Evolutionary conservation across 2,797 vertebrate genomes (phyloP).

Genomic region (Tachyglossus aculeatus): DNA sequence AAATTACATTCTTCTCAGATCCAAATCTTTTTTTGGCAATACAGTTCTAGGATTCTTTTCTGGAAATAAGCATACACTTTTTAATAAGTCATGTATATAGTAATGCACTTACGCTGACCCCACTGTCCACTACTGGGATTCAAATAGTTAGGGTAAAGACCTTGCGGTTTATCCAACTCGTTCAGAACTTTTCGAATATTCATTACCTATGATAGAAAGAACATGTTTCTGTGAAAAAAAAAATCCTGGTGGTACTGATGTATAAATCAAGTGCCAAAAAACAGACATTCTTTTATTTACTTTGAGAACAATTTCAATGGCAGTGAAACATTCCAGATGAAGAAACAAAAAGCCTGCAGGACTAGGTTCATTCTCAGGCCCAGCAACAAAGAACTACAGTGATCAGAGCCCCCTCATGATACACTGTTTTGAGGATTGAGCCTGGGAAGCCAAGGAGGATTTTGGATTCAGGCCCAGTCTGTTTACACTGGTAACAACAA

Average conservation of each 20-base stretch:
- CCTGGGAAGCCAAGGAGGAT: no score
- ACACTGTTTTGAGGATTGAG: no score
- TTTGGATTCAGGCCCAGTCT: background rate
- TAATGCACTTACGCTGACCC: slow-evolving; percentile 99
- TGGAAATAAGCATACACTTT: no score
- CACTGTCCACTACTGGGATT: slow-evolving; percentile 98
- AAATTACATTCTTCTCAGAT: no score
- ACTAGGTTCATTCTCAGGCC: background rate
- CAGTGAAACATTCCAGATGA: slow-evolving; percentile 7
- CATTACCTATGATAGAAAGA: slow-evolving; percentile 83
- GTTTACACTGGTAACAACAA: no score
- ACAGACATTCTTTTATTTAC: background rate
- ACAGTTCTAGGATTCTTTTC: no score
- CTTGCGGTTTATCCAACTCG: slow-evolving; percentile 94
- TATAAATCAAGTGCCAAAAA: background rate
- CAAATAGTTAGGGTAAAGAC: slow-evolving; percentile 97
- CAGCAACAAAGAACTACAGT: background rate
- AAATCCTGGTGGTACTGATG: background rate
- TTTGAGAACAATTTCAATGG: background rate
- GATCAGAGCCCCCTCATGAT: no score
- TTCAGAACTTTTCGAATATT: slow-evolving; percentile 94
- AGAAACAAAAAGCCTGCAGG: background rate
- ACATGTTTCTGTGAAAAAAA: background rate
- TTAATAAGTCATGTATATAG: no score
- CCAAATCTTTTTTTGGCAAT: no score